Evolutionary conservation across 2,888 invertebrate genomes (phyloP), one percentile per base, ranked within the genome.

Genomic region (Dasysyrphus tricinctus): DNA sequence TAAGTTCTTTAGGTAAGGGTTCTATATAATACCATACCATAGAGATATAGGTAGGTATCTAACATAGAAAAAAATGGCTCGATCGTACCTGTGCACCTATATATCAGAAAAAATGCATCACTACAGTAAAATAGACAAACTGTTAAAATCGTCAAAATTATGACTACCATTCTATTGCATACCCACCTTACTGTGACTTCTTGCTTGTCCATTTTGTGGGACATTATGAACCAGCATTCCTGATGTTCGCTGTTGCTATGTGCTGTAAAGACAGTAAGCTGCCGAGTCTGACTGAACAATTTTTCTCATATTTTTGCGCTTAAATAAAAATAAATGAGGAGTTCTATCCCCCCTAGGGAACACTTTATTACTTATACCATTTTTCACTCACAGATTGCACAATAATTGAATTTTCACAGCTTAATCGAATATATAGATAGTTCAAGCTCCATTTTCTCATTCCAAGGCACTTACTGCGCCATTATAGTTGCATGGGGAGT

Each of bases 341-440:
- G 3, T 1, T 49, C 12, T 32, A 24, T 24, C 16, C 56, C 44
- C 75, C 19, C 34, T 24, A 14, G 77, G 54, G 49, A 56, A 54
- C 67, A 44, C 39, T 70, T 54, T n/a, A 67, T 65, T 51, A 44
- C 59, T 61, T 76, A 44, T 19, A 44, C 76, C 39, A 73, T 77
- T 61, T 76, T 57, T 73, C 69, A 56, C 56, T 79, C 81, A 81
- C 73, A 77, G 73, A 80, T 80, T 80, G 85, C 77, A 76, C 32
- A 74, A 42, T 85, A 81, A 85, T 85, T 85, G 77, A 85, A 85
- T 85, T 81, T 74, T 56, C 47, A 49, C 39, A 19, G 9, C 24
- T 8, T 39, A 24, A 19, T 24, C 14, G 3, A n/a, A n/a, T 16
- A 11, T 11, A 8, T 3, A 54, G 3, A 3, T 34, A 4, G 39